Conservation (phyloP, 2,888 invertebrate species). For the Leptogaster cylindrica region DNA sequence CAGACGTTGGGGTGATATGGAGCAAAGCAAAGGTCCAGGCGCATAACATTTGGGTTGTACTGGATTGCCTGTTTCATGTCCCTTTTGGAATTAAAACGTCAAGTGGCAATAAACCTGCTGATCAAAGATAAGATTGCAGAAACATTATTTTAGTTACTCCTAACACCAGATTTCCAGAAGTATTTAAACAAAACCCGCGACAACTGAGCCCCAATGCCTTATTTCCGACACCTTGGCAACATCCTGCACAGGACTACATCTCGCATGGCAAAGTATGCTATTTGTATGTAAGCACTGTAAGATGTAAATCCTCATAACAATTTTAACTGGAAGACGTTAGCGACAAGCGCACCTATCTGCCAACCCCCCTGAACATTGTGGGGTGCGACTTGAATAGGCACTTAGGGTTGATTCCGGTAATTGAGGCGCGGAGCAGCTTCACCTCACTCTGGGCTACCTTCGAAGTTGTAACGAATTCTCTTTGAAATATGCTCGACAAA, state of each 20-base stretch:
- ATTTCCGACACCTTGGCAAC: not conserved
- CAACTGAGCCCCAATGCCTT: too few species aligned
- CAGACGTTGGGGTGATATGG: conserved; percentile 1
- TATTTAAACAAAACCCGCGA: conserved; percentile 15
- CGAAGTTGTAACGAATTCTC: conserved; percentile 36
- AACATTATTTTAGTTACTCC: conserved; percentile 25
- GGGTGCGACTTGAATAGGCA: conserved; percentile 29
- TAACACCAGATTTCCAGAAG: conserved; percentile 8
- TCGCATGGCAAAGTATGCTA: conserved; percentile 34
- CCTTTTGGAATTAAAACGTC: not conserved
- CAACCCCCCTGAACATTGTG: not conserved
- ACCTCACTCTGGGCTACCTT: conserved; percentile 27
- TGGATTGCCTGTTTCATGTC: not conserved
- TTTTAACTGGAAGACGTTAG: conserved; percentile 25
- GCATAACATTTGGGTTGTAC: conserved; percentile 5
- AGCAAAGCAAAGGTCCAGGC: not conserved
- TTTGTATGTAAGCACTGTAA: conserved; percentile 31
- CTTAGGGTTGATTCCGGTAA: conserved; percentile 22
- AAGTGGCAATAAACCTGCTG: conserved; percentile 17
- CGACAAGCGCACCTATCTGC: conserved; percentile 35
- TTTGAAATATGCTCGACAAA: conserved; percentile 37
- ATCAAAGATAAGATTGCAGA: conserved; percentile 30
- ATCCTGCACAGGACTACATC: not conserved
- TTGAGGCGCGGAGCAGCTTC: conserved; percentile 22
- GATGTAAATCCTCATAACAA: conserved; percentile 22